These are phyloP conservation scores for Ageneiosus marmoratus DNA, from an alignment of 2,113 vertebrate genomes.

Conservation along the genomic window DNA sequence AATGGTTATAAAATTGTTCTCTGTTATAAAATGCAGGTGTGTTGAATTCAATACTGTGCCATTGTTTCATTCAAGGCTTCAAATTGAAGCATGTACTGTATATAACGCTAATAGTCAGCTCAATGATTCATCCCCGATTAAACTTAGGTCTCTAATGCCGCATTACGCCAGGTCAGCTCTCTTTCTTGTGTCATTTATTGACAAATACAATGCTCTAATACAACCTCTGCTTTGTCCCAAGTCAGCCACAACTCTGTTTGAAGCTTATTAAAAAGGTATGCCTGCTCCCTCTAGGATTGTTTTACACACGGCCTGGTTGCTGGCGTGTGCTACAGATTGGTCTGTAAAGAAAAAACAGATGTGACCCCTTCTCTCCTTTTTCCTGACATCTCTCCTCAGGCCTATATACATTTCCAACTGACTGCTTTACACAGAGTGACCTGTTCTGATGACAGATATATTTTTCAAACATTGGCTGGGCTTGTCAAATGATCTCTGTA, in stretches of 20 bases:
- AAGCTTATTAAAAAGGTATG: slow-evolving; percentile 62
- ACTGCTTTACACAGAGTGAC: slow-evolving; percentile 55
- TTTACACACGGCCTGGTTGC: slow-evolving; percentile 52
- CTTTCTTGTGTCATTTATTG: slow-evolving; percentile 10
- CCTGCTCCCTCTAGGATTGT: slow-evolving; percentile 47
- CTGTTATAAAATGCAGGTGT: slow-evolving; percentile 16
- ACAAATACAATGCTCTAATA: slow-evolving; percentile 29
- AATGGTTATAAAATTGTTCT: slow-evolving; percentile 4
- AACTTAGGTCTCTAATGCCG: not conserved
- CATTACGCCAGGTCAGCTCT: not conserved
- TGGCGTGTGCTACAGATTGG: slow-evolving; percentile 54
- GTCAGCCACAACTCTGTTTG: slow-evolving; percentile 41
- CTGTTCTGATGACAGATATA: slow-evolving; percentile 54
- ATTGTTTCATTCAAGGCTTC: not conserved
- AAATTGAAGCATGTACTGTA: not conserved
- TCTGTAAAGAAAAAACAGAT: slow-evolving; percentile 57
- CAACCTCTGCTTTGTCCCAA: slow-evolving; percentile 34
- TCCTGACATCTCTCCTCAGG: slow-evolving; percentile 55
- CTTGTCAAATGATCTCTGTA: slow-evolving; percentile 41
- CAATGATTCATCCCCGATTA: not conserved
- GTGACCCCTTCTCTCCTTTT: slow-evolving; percentile 53
- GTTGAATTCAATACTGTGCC: not conserved
- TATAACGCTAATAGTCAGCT: not conserved
- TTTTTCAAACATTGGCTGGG: slow-evolving; percentile 48
- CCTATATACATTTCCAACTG: slow-evolving; percentile 57